Conservation (phyloP, 2,113 vertebrate genomes). For the Shinisaurus crocodilurus region DNA sequence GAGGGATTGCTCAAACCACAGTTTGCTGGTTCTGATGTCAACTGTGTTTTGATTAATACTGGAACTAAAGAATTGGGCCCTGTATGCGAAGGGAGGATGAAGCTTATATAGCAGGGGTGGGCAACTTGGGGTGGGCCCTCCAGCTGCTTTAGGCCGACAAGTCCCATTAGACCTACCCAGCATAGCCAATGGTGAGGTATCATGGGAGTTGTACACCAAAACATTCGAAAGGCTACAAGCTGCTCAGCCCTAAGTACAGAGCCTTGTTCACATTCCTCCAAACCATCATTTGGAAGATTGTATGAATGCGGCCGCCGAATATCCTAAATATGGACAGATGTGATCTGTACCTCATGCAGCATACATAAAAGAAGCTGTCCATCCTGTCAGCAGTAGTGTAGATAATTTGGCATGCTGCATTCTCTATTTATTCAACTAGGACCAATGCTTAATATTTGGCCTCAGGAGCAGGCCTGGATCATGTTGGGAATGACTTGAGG, state of each 20-base stretch:
- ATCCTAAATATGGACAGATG: neutral
- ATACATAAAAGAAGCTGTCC: neutral
- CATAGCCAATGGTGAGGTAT: too few relatives aligned
- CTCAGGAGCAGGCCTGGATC: neutral
- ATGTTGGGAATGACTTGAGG: neutral
- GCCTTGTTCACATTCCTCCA: neutral
- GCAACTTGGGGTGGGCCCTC: too few relatives aligned
- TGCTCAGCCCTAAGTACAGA: neutral
- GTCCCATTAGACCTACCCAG: too few relatives aligned
- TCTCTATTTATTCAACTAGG: neutral
- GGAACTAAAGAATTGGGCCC: neutral
- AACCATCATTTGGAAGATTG: neutral
- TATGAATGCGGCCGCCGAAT: neutral
- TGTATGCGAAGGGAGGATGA: neutral
- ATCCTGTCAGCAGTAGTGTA: neutral
- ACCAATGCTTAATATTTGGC: neutral
- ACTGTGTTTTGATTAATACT: neutral
- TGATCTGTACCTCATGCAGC: neutral
- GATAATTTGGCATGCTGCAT: neutral
- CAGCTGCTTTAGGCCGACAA: too few relatives aligned
- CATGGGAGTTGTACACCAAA: too few relatives aligned
- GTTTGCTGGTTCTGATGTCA: neutral
- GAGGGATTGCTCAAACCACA: neutral
- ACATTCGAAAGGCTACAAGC: too few relatives aligned
- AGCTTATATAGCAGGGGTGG: neutral